phyloP scores from a whole-genome alignment of 2,113 vertebrate genomes.

The Dasyornis broadbenti region DNA sequence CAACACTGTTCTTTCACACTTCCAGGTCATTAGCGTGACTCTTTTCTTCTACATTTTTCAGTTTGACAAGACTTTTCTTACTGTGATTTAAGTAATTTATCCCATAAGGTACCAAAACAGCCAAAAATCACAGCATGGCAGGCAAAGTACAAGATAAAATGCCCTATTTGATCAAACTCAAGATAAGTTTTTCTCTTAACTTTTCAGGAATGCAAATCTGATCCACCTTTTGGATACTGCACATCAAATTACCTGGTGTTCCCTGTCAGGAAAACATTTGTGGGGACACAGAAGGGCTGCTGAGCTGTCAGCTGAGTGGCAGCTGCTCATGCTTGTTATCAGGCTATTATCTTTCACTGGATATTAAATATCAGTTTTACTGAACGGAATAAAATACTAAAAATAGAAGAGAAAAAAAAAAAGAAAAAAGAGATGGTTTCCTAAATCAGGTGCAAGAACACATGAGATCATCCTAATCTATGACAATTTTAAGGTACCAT shows the following conservation, averaged over 20 bases:
- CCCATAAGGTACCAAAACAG: background rate
- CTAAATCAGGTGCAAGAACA: background rate
- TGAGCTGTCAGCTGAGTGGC: background rate
- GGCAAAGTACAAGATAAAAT: background rate
- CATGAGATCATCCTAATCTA: background rate
- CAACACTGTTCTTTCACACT: background rate
- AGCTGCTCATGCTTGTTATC: background rate
- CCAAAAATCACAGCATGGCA: background rate
- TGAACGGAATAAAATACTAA: background rate
- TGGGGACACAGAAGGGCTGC: background rate
- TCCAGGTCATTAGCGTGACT: background rate
- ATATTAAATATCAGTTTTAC: background rate
- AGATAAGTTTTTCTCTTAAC: background rate
- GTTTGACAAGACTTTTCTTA: background rate
- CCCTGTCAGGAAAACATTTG: background rate
- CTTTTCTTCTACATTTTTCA: background rate
- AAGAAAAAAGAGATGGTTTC: background rate
- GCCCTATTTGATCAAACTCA: background rate
- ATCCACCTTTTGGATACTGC: background rate
- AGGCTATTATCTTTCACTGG: background rate
- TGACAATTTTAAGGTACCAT: background rate
- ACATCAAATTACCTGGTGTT: background rate
- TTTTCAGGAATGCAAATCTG: background rate
- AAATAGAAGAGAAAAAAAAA: no score
- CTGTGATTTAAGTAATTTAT: background rate